phyloP scores from a whole-genome alignment of 2,888 invertebrate species.

The Heliconius cydno region DNA sequence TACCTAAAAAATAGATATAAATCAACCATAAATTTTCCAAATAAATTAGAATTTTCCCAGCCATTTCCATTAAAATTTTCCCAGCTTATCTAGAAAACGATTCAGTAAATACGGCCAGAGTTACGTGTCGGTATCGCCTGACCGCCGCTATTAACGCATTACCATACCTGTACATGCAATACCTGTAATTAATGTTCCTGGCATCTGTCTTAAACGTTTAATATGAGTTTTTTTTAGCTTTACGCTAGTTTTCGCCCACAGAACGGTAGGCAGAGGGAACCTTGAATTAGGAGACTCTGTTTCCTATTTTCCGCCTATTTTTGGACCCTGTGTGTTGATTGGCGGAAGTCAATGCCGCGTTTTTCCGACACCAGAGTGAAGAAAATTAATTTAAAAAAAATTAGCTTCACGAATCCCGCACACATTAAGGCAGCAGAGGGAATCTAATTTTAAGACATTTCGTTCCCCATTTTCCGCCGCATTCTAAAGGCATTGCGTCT shows the following conservation, averaged over 20 bases:
- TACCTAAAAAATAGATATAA: too few relatives aligned
- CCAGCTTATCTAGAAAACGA: conserved; percentile 1
- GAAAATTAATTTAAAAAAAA: too few relatives aligned
- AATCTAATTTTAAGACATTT: not conserved
- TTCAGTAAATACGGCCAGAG: not conserved
- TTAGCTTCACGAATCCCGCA: too few relatives aligned
- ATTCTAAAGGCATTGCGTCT: too few relatives aligned
- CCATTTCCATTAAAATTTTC: not conserved
- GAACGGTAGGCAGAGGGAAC: too few relatives aligned
- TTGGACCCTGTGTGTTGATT: too few relatives aligned
- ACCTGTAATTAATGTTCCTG: conserved; percentile 26
- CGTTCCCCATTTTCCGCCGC: not conserved
- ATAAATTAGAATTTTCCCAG: conserved; percentile 1
- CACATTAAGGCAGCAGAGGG: not conserved
- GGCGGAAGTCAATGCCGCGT: too few relatives aligned
- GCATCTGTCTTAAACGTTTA: conserved; percentile 17
- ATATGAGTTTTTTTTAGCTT: not conserved
- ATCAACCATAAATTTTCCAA: too few relatives aligned
- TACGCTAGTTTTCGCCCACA: too few relatives aligned
- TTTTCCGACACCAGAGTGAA: too few relatives aligned
- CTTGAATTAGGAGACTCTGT: too few relatives aligned
- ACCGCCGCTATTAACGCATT: conserved; percentile 29
- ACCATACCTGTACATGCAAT: conserved; percentile 23
- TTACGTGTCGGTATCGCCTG: conserved; percentile 30
- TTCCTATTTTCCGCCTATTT: too few relatives aligned